phyloP scores from a whole-genome alignment of 2,797 vertebrate species.

The Gymnodraco acuticeps region DNA sequence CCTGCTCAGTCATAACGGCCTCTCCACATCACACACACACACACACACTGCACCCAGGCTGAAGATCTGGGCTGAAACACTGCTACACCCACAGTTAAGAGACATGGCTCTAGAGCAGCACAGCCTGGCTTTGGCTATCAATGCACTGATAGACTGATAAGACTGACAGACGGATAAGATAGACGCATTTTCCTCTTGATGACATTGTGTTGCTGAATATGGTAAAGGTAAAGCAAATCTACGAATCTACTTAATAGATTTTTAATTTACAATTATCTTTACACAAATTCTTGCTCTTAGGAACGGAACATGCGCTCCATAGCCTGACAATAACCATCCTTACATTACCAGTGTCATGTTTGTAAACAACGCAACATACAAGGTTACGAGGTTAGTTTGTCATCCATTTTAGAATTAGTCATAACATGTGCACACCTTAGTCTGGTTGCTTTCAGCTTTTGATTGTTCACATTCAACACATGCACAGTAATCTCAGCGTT shows the following conservation, averaged over 20 bases:
- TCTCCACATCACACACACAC: constrained; percentile 60
- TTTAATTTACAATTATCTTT: constrained; percentile 7
- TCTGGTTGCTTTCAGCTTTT: constrained; percentile 13
- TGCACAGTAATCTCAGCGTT: constrained; percentile 3
- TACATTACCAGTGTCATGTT: neutral
- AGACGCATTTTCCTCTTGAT: constrained; percentile 20
- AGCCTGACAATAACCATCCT: constrained; percentile 2
- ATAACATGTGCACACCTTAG: neutral
- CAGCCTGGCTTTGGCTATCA: constrained; percentile 12
- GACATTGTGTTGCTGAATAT: neutral
- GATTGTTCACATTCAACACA: constrained; percentile 4
- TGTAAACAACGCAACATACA: neutral
- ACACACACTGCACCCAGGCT: constrained; percentile 44
- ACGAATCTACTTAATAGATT: neutral
- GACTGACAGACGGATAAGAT: constrained; percentile 19
- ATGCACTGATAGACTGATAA: constrained; percentile 13
- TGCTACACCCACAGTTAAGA: constrained; percentile 64
- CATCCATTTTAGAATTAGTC: constrained; percentile 18
- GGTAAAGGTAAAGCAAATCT: neutral
- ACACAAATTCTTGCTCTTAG: neutral
- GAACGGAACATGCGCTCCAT: neutral
- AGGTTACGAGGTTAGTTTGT: constrained; percentile 2
- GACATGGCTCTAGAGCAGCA: constrained; percentile 44
- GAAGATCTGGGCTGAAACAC: constrained; percentile 53
- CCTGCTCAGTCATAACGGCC: constrained; percentile 49